Conservation (phyloP, 2,113 vertebrate species). For the Notothenia rossii region DNA sequence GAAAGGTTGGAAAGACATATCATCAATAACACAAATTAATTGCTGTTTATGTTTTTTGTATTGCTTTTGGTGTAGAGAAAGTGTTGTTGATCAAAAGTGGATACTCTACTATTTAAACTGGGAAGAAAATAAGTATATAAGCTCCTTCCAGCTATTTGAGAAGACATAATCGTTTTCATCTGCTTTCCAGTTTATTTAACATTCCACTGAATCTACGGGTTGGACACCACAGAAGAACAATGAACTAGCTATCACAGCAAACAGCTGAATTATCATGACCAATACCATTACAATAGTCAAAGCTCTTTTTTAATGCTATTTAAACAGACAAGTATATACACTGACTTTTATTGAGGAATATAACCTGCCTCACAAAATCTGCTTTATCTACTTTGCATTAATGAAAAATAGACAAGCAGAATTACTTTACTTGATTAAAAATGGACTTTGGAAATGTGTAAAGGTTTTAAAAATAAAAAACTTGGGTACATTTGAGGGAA, state of each 20-base stretch:
- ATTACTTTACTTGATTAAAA: not conserved
- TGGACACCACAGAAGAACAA: not conserved
- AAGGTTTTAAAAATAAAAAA: not conserved
- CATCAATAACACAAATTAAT: not conserved
- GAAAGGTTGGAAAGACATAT: not conserved
- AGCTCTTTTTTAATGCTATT: not conserved
- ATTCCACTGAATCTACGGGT: not conserved
- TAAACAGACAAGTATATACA: not conserved
- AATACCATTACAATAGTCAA: not conserved
- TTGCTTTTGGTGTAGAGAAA: not conserved
- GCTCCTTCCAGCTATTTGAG: not conserved
- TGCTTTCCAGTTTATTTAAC: not conserved
- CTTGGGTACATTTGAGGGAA: not conserved
- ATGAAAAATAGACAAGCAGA: slow-evolving; percentile 2
- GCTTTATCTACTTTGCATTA: not conserved
- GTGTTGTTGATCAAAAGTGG: not conserved
- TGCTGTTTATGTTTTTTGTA: not conserved
- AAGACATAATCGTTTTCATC: not conserved
- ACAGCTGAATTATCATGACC: not conserved
- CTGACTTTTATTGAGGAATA: not conserved
- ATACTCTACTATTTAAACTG: not conserved
- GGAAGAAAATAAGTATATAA: not conserved
- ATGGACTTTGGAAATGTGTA: not conserved
- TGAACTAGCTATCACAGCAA: not conserved
- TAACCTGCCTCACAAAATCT: not conserved